Conservation (phyloP, 2,797 vertebrate species). For the Sylvilagus floridanus region DNA sequence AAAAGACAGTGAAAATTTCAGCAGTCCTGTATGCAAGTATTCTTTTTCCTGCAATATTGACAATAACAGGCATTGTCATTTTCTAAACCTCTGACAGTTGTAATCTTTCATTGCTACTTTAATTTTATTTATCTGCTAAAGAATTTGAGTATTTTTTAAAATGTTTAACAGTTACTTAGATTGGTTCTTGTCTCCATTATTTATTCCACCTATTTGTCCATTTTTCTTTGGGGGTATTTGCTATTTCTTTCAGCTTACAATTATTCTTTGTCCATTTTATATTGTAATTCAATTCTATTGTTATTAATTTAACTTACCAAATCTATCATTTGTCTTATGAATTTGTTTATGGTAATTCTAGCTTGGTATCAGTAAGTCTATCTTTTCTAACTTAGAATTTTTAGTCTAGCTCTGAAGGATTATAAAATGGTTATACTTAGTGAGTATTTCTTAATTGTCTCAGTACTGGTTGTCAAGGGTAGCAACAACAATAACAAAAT, state of each 20-base stretch:
- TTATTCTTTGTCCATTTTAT: conserved; percentile 20
- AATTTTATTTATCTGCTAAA: conserved; percentile 13
- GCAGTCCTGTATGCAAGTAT: background rate
- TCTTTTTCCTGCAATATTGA: conserved; percentile 29
- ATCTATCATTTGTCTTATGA: conserved; percentile 17
- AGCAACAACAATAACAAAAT: conserved; percentile 69
- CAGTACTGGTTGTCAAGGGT: conserved; percentile 47
- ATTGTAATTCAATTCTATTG: background rate
- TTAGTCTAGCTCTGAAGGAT: conserved; percentile 15
- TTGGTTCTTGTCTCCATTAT: background rate
- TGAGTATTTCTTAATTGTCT: conserved; percentile 35
- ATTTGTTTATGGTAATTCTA: conserved; percentile 49
- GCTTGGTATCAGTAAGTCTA: conserved; percentile 38
- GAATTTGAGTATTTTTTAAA: conserved; percentile 51
- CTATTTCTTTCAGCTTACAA: conserved; percentile 17
- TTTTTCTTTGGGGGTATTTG: background rate
- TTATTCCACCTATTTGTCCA: background rate
- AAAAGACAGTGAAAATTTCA: conserved; percentile 62
- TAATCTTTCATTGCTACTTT: conserved; percentile 34
- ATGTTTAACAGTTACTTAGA: background rate
- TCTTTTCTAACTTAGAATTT: background rate
- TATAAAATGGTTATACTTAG: conserved; percentile 68
- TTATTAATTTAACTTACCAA: conserved; percentile 29
- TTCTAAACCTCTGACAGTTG: conserved; percentile 21
- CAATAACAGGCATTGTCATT: background rate